Evolutionary conservation across 2,888 invertebrate species (phyloP).

Genomic region (Crepidodera aurea): DNA sequence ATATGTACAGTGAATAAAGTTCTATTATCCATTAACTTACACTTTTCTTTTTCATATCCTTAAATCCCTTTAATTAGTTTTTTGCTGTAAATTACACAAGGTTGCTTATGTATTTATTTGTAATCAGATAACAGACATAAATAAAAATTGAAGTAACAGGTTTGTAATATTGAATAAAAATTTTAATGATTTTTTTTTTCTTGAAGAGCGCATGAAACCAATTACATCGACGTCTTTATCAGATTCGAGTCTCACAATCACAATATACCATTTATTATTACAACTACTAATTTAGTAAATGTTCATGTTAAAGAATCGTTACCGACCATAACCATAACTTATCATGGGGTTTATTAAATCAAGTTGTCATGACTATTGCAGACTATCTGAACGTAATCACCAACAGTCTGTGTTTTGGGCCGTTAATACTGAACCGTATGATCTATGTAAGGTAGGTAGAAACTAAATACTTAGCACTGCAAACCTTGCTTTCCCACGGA

Average conservation of each 20-base stretch:
- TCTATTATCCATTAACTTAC: too few relatives aligned
- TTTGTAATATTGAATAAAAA: neutral
- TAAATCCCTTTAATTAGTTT: too few relatives aligned
- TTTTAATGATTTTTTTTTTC: neutral
- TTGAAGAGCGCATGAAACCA: constrained; percentile 10
- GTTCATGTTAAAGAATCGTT: constrained; percentile 46
- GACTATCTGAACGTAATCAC: constrained; percentile 40
- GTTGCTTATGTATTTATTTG: too few relatives aligned
- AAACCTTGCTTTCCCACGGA: constrained; percentile 48
- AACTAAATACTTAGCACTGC: constrained; percentile 43
- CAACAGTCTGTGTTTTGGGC: constrained; percentile 31
- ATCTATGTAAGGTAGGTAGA: constrained; percentile 13
- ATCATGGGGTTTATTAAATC: constrained; percentile 49
- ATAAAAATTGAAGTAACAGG: constrained; percentile 2
- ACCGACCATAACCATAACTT: constrained; percentile 41
- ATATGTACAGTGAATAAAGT: too few relatives aligned
- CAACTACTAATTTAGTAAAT: constrained; percentile 35
- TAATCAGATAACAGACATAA: too few relatives aligned
- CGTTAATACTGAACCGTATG: constrained; percentile 35
- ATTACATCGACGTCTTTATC: neutral
- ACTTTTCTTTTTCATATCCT: too few relatives aligned
- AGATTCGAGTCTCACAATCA: neutral
- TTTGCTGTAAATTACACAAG: too few relatives aligned
- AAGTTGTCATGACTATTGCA: constrained; percentile 46
- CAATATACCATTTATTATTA: constrained; percentile 12